Conservation (phyloP, 35 echinoderm and acorn worm species). For the Holothuria glaberrima region DNA sequence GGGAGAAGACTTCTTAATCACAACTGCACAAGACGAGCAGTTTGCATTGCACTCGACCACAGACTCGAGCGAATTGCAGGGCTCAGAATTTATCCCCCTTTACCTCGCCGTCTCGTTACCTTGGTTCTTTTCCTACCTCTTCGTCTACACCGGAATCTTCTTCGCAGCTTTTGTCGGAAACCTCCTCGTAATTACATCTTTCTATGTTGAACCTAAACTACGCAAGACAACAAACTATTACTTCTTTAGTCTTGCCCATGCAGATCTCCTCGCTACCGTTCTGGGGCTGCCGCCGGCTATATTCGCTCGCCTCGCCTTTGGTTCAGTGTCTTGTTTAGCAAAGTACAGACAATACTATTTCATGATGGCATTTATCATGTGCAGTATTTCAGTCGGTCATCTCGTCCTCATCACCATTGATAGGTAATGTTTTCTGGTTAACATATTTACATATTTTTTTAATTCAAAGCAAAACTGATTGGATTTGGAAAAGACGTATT, state of each 20-base stretch:
- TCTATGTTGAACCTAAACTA: conserved; percentile 49
- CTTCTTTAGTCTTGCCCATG: conserved; percentile 43
- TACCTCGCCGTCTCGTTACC: conserved; percentile 27
- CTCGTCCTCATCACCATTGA: conserved; percentile 49
- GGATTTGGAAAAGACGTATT: too few relatives aligned
- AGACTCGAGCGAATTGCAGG: neutral
- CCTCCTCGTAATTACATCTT: conserved; percentile 29
- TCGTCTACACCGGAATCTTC: conserved; percentile 33
- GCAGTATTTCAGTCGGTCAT: conserved; percentile 52
- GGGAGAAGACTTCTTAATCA: too few relatives aligned
- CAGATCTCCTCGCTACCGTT: conserved; percentile 33
- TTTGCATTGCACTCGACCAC: neutral
- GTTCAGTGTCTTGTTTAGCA: conserved; percentile 26
- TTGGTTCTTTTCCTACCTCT: conserved; percentile 41
- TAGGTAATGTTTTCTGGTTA: neutral
- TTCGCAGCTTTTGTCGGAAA: conserved; percentile 13
- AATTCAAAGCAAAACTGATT: too few relatives aligned
- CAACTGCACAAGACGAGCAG: too few relatives aligned
- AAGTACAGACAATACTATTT: conserved; percentile 49
- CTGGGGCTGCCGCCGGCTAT: conserved; percentile 12
- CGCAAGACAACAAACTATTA: conserved; percentile 43
- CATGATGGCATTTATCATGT: conserved; percentile 51
- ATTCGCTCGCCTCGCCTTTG: conserved; percentile 34
- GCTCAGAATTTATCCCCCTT: neutral
- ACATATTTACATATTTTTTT: too few relatives aligned